A percentile compares a stretch with the other conserved stretches of the same genome.
These are phyloP conservation scores for Macrosteles quadrilineatus DNA, from an alignment of 1,140 invertebrate genomes.

Conservation along the genomic window DNA sequence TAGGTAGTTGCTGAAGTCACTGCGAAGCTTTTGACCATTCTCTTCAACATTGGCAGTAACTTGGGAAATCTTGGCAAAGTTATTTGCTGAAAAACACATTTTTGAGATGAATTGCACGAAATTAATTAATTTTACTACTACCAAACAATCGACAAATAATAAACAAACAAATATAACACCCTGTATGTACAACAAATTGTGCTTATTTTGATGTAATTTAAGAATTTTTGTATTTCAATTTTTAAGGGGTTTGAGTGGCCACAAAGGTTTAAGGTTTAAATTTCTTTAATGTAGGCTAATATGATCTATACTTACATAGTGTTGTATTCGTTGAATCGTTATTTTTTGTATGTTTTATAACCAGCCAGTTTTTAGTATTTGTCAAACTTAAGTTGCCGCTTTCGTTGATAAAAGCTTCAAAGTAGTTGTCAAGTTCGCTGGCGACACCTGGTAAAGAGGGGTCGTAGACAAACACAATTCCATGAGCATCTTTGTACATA, in stretches of 20 bases:
- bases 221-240: neutral
- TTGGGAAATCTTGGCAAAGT: neutral
- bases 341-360: constrained; percentile 20
- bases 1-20: constrained; percentile 1
- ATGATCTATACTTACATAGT: constrained; percentile 21
- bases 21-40: constrained; percentile 6
- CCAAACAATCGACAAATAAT: neutral
- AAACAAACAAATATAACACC: neutral
- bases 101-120: neutral
- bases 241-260: neutral
- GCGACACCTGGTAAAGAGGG: constrained; percentile 57
- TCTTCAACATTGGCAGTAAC: neutral
- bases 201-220: neutral
- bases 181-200: neutral
- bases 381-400: constrained; percentile 45
- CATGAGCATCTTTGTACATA: constrained; percentile 66
- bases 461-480: constrained; percentile 75
- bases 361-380: constrained; percentile 31
- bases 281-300: neutral
- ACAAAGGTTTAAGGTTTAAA: neutral
- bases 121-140: neutral
- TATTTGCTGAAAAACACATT: neutral
- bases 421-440: constrained; percentile 68
- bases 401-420: constrained; percentile 70
- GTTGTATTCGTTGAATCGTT: neutral